Percentiles rank a stretch among this genome's conserved stretches.
phyloP scores from a whole-genome alignment of 2,888 invertebrate species.

The Entomobrya proxima region DNA sequence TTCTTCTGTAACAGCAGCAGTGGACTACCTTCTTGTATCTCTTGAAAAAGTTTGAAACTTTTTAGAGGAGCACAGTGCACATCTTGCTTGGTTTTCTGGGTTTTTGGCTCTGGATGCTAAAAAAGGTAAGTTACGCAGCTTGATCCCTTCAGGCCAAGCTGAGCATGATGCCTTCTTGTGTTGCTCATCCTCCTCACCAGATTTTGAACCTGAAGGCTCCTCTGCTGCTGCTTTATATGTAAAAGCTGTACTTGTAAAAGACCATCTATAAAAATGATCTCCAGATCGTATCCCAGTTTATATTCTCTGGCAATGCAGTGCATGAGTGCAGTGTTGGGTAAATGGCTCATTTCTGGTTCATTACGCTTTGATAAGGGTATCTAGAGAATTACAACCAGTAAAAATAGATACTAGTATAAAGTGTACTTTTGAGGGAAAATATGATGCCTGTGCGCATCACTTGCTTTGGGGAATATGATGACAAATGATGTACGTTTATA shows the following conservation, averaged over 20 bases:
- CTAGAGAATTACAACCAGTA: background rate
- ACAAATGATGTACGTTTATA: slow-evolving; percentile 32
- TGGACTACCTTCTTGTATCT: background rate
- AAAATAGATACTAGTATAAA: background rate
- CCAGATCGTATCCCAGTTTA: too few relatives aligned
- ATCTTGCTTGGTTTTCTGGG: background rate
- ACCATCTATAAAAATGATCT: too few relatives aligned
- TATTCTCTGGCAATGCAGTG: too few relatives aligned
- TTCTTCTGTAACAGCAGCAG: background rate
- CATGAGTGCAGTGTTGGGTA: too few relatives aligned
- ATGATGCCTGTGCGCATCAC: background rate
- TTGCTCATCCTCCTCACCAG: background rate
- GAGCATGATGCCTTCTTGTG: background rate
- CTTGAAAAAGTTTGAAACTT: background rate
- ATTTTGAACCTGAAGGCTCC: background rate
- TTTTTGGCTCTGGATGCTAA: background rate
- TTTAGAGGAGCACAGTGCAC: background rate
- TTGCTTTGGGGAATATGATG: slow-evolving; percentile 7
- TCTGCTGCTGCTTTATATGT: background rate
- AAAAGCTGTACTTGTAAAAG: too few relatives aligned
- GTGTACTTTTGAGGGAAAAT: background rate
- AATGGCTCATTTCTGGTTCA: slow-evolving; percentile 4
- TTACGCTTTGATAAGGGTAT: slow-evolving; percentile 10
- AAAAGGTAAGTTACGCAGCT: slow-evolving; percentile 5
- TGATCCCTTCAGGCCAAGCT: background rate